Evolutionary conservation across 2,797 vertebrate genomes (phyloP).

Genomic region (Nannoperca australis): DNA sequence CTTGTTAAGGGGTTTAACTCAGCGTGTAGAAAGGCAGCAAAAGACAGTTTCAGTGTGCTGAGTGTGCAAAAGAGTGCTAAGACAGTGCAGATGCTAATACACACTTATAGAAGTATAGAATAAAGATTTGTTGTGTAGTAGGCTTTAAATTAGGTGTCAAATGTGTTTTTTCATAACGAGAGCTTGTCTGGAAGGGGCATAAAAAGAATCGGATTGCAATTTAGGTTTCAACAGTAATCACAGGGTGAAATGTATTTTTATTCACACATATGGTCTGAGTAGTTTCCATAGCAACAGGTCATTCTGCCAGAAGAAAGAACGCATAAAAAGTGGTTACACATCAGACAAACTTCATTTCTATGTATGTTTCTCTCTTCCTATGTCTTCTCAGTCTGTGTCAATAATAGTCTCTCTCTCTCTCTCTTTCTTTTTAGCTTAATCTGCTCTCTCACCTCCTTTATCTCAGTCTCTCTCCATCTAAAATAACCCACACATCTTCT

Average conservation of each 20-base stretch:
- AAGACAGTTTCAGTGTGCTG: neutral
- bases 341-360: conserved; percentile 54
- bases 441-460: conserved; percentile 11
- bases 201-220: conserved; percentile 20
- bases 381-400: conserved; percentile 25
- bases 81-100: neutral
- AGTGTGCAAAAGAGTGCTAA: neutral
- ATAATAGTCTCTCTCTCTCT: conserved; percentile 20
- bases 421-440: conserved; percentile 20
- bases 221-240: conserved; percentile 51
- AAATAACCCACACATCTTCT: conserved; percentile 46
- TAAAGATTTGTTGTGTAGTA: conserved; percentile 4
- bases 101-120: conserved; percentile 24
- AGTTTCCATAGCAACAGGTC: conserved; percentile 76
- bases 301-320: conserved; percentile 34
- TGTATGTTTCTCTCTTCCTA: conserved; percentile 10
- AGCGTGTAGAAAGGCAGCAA: conserved; percentile 5
- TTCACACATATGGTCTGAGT: conserved; percentile 37
- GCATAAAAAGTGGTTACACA: conserved; percentile 35
- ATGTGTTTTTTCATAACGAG: neutral
- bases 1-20: conserved; percentile 13
- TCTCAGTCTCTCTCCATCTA: conserved; percentile 18
- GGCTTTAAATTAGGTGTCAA: conserved; percentile 36
- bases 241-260: conserved; percentile 51
- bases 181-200: neutral